Conservation (phyloP, 2,113 vertebrate species). For the Neotoma lepida region DNA sequence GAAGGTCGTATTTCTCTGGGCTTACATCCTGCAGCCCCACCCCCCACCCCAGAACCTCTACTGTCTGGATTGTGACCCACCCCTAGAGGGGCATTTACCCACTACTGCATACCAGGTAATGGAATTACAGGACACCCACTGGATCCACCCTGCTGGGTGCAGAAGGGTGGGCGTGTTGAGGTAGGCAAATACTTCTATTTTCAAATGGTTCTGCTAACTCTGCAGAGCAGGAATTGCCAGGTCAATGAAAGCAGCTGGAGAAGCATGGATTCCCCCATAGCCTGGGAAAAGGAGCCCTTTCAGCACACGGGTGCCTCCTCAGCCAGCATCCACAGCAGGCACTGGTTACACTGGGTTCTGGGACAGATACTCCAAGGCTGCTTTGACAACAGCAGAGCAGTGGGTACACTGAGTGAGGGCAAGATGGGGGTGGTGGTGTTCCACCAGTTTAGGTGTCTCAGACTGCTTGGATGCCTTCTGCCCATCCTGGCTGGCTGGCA, state of each 20-base stretch:
- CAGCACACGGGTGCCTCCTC: accelerated
- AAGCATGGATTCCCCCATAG: not conserved
- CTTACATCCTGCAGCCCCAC: not conserved
- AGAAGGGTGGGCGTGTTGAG: constrained; percentile 6
- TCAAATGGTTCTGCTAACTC: not conserved
- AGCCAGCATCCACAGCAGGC: not conserved
- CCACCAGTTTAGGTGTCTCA: not conserved
- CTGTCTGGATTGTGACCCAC: not conserved
- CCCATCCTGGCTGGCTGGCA: not conserved
- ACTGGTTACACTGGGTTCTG: not conserved
- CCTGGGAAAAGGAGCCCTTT: not conserved
- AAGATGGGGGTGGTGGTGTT: not conserved
- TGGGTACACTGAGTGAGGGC: not conserved
- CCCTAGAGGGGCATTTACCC: not conserved
- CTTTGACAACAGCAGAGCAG: constrained; percentile 31
- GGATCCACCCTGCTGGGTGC: not conserved
- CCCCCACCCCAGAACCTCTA: no score
- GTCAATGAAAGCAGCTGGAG: not conserved
- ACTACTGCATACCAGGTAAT: not conserved
- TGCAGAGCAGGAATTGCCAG: not conserved
- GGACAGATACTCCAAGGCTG: not conserved
- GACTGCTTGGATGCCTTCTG: not conserved
- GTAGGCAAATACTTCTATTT: constrained; percentile 59
- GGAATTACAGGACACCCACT: not conserved
- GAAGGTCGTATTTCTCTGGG: not conserved